These are phyloP conservation scores for Ginglymostoma cirratum DNA, from an alignment of 2,113 vertebrate genomes.

Conservation along the genomic window DNA sequence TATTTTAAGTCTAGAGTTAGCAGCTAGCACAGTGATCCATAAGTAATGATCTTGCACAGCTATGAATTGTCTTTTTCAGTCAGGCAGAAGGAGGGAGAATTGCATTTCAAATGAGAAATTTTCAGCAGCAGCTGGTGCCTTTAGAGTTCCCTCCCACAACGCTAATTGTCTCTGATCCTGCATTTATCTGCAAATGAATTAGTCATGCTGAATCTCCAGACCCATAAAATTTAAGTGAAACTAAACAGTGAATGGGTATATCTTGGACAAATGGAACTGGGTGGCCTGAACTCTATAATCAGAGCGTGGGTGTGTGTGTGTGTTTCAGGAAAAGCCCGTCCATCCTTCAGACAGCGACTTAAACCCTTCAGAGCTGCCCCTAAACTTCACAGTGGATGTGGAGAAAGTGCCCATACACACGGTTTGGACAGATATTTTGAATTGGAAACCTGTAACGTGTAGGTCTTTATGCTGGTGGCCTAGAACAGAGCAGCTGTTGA, in stretches of 20 bases:
- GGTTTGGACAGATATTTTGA: not conserved
- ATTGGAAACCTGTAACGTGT: not conserved
- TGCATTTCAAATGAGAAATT: not conserved
- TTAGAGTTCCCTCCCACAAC: not conserved
- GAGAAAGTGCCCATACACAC: not conserved
- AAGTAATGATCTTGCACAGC: not conserved
- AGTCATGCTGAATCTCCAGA: not conserved
- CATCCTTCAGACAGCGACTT: too few relatives aligned
- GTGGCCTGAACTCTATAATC: not conserved
- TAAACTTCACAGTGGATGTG: not conserved
- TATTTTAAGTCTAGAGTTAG: not conserved
- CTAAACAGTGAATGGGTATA: not conserved
- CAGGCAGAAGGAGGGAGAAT: not conserved
- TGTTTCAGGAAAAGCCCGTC: not conserved
- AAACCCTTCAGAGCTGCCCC: not conserved
- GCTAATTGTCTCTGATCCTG: not conserved
- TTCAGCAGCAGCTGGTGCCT: not conserved
- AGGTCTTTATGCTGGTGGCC: not conserved
- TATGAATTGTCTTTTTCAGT: not conserved
- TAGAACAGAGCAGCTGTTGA: not conserved
- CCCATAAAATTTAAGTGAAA: not conserved
- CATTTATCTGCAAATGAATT: not conserved
- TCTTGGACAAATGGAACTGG: not conserved
- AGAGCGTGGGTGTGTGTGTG: too few relatives aligned
- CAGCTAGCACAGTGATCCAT: not conserved